Evolutionary conservation across 92 coral and sea anemone genomes (phyloP).

Genomic region (Plumapathes pennacea): DNA sequence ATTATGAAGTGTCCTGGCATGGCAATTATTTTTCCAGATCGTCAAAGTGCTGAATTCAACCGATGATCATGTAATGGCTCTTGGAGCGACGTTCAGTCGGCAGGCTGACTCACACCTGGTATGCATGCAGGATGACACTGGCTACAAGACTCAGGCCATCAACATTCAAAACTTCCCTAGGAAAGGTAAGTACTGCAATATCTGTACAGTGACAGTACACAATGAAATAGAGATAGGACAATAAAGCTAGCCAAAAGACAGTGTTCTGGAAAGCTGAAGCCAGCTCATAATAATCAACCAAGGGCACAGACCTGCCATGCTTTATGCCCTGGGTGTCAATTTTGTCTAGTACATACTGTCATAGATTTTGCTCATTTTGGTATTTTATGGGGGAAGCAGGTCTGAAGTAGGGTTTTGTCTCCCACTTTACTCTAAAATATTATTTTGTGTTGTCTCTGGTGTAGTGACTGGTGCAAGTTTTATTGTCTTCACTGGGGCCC

Average conservation of each 20-base stretch:
- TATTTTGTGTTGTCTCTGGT: not conserved
- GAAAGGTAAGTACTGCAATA: too few relatives aligned
- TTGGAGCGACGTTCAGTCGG: constrained; percentile 88
- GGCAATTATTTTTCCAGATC: constrained; percentile 32
- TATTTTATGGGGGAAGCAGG: not conserved
- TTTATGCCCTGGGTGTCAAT: too few relatives aligned
- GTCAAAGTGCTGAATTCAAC: constrained; percentile 88
- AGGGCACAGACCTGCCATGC: too few relatives aligned
- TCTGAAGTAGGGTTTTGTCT: not conserved
- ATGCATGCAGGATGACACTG: constrained; percentile 84
- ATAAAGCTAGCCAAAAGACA: too few relatives aligned
- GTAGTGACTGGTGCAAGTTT: constrained; percentile 97
- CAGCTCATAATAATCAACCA: too few relatives aligned
- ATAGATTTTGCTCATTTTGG: constrained; percentile 1
- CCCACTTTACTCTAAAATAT: not conserved
- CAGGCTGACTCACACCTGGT: constrained; percentile 93
- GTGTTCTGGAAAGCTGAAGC: too few relatives aligned
- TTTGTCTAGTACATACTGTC: too few relatives aligned
- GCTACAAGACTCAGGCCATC: constrained; percentile 94
- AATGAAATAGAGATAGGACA: too few relatives aligned
- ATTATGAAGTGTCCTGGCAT: not conserved
- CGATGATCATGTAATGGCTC: constrained; percentile 92
- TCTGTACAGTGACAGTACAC: too few relatives aligned
- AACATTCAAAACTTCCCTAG: constrained; percentile 89
- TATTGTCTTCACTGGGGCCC: constrained; percentile 91